Conservation (phyloP, 2,113 vertebrate species). For the Mus spicilegus region DNA sequence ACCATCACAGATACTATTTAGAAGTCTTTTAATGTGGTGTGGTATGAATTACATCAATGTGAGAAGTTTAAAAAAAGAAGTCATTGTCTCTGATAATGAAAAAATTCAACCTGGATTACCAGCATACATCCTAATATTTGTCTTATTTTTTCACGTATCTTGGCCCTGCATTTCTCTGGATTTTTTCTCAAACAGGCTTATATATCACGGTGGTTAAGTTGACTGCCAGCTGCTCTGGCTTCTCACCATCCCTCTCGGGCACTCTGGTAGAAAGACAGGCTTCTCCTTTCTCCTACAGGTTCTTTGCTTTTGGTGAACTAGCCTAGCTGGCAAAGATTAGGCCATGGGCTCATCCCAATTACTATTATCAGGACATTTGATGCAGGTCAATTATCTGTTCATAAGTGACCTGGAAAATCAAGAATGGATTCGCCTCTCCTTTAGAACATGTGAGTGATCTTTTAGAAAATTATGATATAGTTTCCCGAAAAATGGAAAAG, state of each 20-base stretch:
- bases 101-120: background rate
- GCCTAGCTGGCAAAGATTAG: background rate
- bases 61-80: background rate
- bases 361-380: background rate
- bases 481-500: slow-evolving; percentile 15
- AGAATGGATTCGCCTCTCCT: background rate
- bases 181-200: background rate
- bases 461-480: background rate
- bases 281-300: background rate
- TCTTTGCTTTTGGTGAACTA: background rate
- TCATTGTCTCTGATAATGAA: background rate
- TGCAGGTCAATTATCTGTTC: background rate
- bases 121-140: background rate
- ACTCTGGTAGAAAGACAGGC: background rate
- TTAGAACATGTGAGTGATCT: background rate
- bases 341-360: background rate
- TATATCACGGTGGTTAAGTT: background rate
- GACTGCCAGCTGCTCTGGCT: background rate
- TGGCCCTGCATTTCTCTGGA: background rate
- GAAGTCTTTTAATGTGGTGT: background rate
- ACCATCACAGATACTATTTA: background rate
- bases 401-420: background rate
- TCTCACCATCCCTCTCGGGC: background rate
- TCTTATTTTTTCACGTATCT: background rate
- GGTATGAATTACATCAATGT: background rate